These are phyloP conservation scores for Brachionus angularis DNA, from an alignment of 1,140 invertebrate genomes.

Conservation along the genomic window DNA sequence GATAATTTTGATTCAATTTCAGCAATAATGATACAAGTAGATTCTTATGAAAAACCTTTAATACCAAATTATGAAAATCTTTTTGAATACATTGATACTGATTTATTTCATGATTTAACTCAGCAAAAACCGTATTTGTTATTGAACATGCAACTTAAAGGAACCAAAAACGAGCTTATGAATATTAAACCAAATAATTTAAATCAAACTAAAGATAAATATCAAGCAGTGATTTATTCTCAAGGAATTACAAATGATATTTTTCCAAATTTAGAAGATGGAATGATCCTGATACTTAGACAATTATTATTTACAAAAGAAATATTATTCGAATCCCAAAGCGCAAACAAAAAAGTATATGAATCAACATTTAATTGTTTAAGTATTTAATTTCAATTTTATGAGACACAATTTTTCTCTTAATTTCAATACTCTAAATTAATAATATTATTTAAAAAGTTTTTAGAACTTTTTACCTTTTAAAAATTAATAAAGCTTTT, in stretches of 20 bases:
- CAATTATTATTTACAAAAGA: too few relatives aligned
- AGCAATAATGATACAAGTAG: constrained; percentile 3
- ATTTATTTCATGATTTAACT: neutral
- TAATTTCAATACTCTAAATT: too few relatives aligned
- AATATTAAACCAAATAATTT: neutral
- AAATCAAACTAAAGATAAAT: neutral
- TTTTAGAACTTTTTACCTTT: too few relatives aligned
- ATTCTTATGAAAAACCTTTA: neutral
- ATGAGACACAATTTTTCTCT: too few relatives aligned
- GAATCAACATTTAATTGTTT: too few relatives aligned
- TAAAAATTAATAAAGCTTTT: too few relatives aligned
- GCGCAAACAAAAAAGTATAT: too few relatives aligned
- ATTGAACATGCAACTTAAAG: constrained; percentile 1
- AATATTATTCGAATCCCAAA: too few relatives aligned
- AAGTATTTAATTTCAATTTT: too few relatives aligned
- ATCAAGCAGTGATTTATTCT: neutral
- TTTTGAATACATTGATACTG: constrained; percentile 3
- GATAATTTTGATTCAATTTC: constrained; percentile 6
- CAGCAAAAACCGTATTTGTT: neutral
- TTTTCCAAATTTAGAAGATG: neutral
- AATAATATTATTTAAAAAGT: too few relatives aligned
- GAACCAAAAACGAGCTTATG: neutral
- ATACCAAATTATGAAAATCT: neutral
- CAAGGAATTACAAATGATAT: neutral
- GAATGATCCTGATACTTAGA: too few relatives aligned